phyloP scores from a whole-genome alignment of 2,888 invertebrate genomes.

The Acrocyrtus sp. region DNA sequence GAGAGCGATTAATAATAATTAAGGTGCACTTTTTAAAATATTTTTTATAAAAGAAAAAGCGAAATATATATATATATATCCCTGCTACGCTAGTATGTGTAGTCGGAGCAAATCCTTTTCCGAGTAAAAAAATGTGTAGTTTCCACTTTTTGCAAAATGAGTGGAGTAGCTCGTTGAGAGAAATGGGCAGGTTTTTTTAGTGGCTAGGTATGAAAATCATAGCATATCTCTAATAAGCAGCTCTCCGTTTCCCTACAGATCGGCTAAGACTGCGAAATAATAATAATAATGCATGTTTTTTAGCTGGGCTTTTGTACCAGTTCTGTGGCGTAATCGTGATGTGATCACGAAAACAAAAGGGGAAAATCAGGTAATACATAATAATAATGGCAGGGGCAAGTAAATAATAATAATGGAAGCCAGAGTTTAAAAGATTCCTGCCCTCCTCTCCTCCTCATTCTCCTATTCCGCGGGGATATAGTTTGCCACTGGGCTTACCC shows the following conservation, averaged over 20 bases:
- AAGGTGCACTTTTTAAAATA: too few relatives aligned
- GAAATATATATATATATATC: too few relatives aligned
- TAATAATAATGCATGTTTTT: neutral
- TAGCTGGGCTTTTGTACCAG: too few relatives aligned
- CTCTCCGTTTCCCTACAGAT: too few relatives aligned
- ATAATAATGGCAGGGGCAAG: neutral
- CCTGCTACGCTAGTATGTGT: too few relatives aligned
- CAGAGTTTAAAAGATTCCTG: neutral
- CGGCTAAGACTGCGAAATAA: neutral
- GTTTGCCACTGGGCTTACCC: constrained; percentile 50
- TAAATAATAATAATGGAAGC: constrained; percentile 1
- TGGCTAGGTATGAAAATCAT: constrained; percentile 26
- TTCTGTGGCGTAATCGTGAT: neutral
- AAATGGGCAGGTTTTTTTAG: constrained; percentile 38
- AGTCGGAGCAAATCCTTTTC: too few relatives aligned
- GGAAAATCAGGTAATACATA: neutral
- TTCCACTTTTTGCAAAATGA: neutral
- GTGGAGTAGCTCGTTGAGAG: constrained; percentile 13
- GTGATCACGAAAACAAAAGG: constrained; percentile 6
- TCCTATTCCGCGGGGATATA: constrained; percentile 35
- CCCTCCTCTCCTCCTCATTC: constrained; percentile 13
- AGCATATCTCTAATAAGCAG: too few relatives aligned
- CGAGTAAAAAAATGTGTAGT: neutral
- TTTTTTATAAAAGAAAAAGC: too few relatives aligned
- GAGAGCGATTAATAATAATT: neutral